Base-by-base conservation (phyloP, 2,888 invertebrate genomes). In the Parnassius glacialis region DNA sequence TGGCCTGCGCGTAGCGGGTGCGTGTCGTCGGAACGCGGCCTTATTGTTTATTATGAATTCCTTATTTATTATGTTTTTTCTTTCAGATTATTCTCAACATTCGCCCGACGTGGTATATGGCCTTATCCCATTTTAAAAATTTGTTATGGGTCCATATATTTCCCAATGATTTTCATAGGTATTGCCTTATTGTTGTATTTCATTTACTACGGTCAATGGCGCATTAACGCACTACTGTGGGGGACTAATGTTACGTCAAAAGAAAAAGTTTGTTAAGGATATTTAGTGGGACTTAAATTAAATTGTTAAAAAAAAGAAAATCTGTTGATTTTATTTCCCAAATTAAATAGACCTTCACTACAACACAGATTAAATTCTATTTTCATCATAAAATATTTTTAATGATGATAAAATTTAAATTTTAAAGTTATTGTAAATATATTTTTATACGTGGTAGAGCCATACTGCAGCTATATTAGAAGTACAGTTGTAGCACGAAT, bases 1-100 rank as follows among this genome's bases (percentile, higher is more conserved):
- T n/a, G n/a, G n/a, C n/a, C n/a, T n/a, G n/a, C n/a, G n/a, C n/a
- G n/a, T n/a, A n/a, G n/a, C n/a, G n/a, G n/a, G n/a, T n/a, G n/a
- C n/a, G n/a, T n/a, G n/a, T n/a, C n/a, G n/a, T n/a, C n/a, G n/a
- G n/a, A n/a, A n/a, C n/a, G n/a, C n/a, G n/a, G n/a, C n/a, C 3
- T 25, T 7, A 25, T 25, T 25, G 25, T 25, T 34, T 34, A 34
- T 34, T 34, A 43, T 11, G 43, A 43, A 43, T 43, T 43, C 43
- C 3, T 43, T 48, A 5, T 48, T 48, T 13, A 48, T 3, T 11
- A 52, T 67, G 47, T 64, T 59, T 69, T 65, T 61, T 20, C 52
- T 87, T 84, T 51, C 84, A 89, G 88, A n/a, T 52, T 87, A 0
- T 57, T 80, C 43, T 64, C 73, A 63, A 78, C 76, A 0, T 75